Base-by-base conservation (phyloP, 2,888 invertebrate genomes). In the Congeria kusceri region DNA sequence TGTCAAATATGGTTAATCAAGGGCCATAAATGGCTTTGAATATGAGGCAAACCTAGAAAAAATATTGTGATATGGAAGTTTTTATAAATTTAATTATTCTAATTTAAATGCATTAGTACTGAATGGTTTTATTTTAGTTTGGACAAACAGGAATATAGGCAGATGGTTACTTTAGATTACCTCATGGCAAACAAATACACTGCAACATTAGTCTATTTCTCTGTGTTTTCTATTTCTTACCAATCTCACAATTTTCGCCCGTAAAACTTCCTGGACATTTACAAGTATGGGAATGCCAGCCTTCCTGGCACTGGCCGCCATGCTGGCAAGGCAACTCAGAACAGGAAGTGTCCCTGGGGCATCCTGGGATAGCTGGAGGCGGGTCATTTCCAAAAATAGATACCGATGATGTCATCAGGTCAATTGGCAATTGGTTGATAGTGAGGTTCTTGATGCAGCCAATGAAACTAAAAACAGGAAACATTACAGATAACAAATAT, bases 311-410 rank as follows among this genome's bases (percentile, higher is more conserved):
- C 0, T 53, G 46, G 4, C 89, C 90, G 20, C 75, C 82, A 68
- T 89, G 87, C 64, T 70, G 68, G 78, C 92, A 92, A 13, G 90
- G 87, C 13, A 63, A 79, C 18, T 68, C 46, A 20, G 59, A 56
- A 83, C 92, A 92, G 13, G 56, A 56, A 49, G 85, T 86, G 58
- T 91, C 92, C 28, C 89, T 80, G 13, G 84, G 78, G 79, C 92
- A 92, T 3, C 90, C 90, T 5, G 89, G 79, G 3, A 64, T 49
- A 0, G 92, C 86, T 5, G 70, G 63, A 3, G 84, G 83, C 27
- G 91, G 92, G 76, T 92, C 91, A 73, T 89, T 89, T 15, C 90
- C 89, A 64, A 91, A 86, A 18, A 86, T 76, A 25, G 90, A 89
- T 2, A 77, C 70, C 7, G 78, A 61, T 20, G 72, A 67, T 18